Base-by-base conservation (phyloP, 1,140 invertebrate genomes). In the Battus philenor region DNA sequence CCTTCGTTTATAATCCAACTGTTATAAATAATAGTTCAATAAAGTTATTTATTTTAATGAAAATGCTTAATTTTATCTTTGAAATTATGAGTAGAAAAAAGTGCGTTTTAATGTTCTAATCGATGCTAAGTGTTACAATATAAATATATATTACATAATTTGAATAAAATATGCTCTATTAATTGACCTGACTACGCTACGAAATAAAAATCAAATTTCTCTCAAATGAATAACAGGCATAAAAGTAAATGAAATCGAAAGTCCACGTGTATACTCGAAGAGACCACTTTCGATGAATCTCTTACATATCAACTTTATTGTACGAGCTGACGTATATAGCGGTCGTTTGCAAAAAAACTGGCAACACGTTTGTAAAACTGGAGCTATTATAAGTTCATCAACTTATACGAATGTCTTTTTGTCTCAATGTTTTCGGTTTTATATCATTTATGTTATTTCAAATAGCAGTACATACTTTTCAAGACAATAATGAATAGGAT, bases 241-340 rank as follows among this genome's bases (percentile, higher is more conserved):
- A 46, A 43, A 57, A 39, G 46, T 22, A 16, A 52, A 54, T 27
- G 51, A 68, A 68, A 65, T 49, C 39, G 65, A 68, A 68, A 68
- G 65, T 57, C 22, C 48, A 51, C 44, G 47, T 46, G 16, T 31
- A 41, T 46, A 32, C 30, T 43, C 39, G 33, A 52, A 44, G 43
- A 55, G 61, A 57, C 60, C 61, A 65, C 65, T 68, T 68, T 68
- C 65, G 61, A 62, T 64, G 44, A 30, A 18, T 32, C 49, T 50
- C 41, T n/a, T n/a, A 34, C 39, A 32, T 41, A 48, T 29, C 26
- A 47, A 38, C 44, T 41, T 44, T 26, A 30, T 32, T 49, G 48
- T 26, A 49, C 22, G 29, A 29, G 44, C 39, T 44, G 29, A 44
- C 47, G 41, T 46, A 54, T 27, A 44, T 58, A 54, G 56, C 53